These are phyloP conservation scores for Caiman crocodilus DNA, from an alignment of 2,797 vertebrate species.

Conservation along the genomic window DNA sequence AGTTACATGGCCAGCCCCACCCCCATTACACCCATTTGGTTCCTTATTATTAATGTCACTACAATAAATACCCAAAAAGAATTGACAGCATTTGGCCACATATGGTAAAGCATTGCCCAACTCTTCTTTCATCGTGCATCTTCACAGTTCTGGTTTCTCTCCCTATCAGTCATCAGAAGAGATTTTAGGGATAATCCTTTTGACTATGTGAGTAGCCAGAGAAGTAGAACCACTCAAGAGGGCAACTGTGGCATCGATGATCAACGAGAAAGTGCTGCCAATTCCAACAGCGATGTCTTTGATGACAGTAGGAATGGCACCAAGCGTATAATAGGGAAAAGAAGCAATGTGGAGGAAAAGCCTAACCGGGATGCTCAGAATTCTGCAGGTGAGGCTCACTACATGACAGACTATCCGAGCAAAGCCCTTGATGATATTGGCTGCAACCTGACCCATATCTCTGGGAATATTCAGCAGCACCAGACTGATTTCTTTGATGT, in stretches of 20 bases:
- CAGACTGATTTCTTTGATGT: slow-evolving; percentile 73
- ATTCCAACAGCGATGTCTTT: slow-evolving; percentile 79
- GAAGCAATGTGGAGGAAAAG: slow-evolving; percentile 79
- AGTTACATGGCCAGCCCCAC: neutral
- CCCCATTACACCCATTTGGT: slow-evolving; percentile 30
- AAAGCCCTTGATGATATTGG: slow-evolving; percentile 76
- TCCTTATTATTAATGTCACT: slow-evolving; percentile 63
- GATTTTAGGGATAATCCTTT: slow-evolving; percentile 72
- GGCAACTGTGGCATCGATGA: slow-evolving; percentile 69
- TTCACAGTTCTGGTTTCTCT: slow-evolving; percentile 25
- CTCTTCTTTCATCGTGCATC: neutral
- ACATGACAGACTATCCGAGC: slow-evolving; percentile 78
- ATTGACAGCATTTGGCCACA: slow-evolving; percentile 45
- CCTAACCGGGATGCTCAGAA: slow-evolving; percentile 76
- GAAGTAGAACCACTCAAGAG: slow-evolving; percentile 75
- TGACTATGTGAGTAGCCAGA: slow-evolving; percentile 66
- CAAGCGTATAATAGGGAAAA: slow-evolving; percentile 80
- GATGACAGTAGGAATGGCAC: slow-evolving; percentile 80
- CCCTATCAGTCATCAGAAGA: slow-evolving; percentile 68
- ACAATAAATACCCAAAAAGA: slow-evolving; percentile 72
- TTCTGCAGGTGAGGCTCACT: slow-evolving; percentile 58
- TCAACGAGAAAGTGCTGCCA: slow-evolving; percentile 63
- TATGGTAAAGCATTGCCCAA: slow-evolving; percentile 39
- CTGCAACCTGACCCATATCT: slow-evolving; percentile 73
- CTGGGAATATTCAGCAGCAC: slow-evolving; percentile 82